Conservation (phyloP, 2,113 vertebrate genomes). For the Calyptomena viridis region DNA sequence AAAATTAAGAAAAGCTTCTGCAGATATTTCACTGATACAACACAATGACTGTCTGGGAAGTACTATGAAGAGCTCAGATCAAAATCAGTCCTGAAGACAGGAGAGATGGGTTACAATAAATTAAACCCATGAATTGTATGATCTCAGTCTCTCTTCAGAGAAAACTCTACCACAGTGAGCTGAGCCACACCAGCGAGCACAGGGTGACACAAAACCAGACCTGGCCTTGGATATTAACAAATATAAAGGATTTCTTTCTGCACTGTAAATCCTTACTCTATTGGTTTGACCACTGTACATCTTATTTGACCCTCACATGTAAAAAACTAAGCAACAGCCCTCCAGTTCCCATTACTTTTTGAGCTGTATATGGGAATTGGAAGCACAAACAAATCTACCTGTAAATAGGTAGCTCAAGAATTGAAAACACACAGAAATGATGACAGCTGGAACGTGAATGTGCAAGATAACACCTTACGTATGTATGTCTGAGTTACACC, state of each 20-base stretch:
- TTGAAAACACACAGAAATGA: not conserved
- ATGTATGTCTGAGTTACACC: accelerated
- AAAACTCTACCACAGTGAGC: not conserved
- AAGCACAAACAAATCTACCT: not conserved
- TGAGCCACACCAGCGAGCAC: not conserved
- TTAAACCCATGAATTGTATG: accelerated
- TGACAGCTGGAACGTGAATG: not conserved
- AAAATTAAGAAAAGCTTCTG: not conserved
- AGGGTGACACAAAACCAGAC: not conserved
- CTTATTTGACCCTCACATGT: not conserved
- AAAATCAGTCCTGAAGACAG: not conserved
- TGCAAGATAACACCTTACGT: not conserved
- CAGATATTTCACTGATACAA: not conserved
- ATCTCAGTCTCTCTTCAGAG: not conserved
- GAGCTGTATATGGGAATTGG: not conserved
- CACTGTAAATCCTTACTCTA: not conserved
- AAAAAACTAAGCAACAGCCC: not conserved
- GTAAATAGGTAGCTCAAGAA: not conserved
- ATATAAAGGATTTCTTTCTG: not conserved
- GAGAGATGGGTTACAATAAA: not conserved
- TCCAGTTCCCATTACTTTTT: not conserved
- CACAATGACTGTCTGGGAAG: not conserved
- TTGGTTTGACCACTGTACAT: not conserved
- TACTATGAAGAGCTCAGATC: not conserved
- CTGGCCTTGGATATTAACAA: not conserved